Evolutionary conservation across 2,888 invertebrate species (phyloP), one percentile per base, ranked within the genome.

Genomic region (Perizoma affinitatum): DNA sequence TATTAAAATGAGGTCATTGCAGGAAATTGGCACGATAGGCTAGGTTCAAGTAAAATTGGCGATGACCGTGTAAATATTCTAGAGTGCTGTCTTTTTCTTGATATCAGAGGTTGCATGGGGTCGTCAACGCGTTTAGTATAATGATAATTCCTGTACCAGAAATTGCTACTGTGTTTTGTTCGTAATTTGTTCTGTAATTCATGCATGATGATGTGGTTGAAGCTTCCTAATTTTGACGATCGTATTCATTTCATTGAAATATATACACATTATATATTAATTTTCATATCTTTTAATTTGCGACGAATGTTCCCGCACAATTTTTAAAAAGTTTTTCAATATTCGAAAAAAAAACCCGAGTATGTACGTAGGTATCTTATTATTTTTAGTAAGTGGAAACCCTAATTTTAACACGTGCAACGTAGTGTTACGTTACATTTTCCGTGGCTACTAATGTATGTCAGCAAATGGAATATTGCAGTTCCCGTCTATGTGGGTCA

Each of bases 381-480:
- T 22, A 22, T 1, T 22, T 22, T 22, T 22, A 22, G 22, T 22
- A 22, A 22, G 35, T 34, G 46, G 22, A 34, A 41, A 34, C 41
- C 40, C 46, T 57, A 36, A 48, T 34, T 4, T 48, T 33, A 36
- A 44, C 57, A 57, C 46, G 57, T 57, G 51, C 45, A 57, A 51
- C 34, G 40, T 42, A n/a, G 42, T 42, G 7, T 42, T 42, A 42
- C 4, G 42, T n/a, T 9, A 44, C 22, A 22, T 44, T 44, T 42
- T 44, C 10, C 44, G 4, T 4, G 8, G 22, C 6, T 4, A 34
- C 41, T 38, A 34, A 40, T 55, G 81, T 83, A 73, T 82, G 77
- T 82, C 77, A 79, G 76, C 74, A 82, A 86, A 85, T 79, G 76
- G 75, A 79, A 10, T 78, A 77, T 76, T 79, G 80, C 79, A 73